Evolutionary conservation across 2,113 vertebrate species (phyloP).

Genomic region (Neomonachus schauinslandi): DNA sequence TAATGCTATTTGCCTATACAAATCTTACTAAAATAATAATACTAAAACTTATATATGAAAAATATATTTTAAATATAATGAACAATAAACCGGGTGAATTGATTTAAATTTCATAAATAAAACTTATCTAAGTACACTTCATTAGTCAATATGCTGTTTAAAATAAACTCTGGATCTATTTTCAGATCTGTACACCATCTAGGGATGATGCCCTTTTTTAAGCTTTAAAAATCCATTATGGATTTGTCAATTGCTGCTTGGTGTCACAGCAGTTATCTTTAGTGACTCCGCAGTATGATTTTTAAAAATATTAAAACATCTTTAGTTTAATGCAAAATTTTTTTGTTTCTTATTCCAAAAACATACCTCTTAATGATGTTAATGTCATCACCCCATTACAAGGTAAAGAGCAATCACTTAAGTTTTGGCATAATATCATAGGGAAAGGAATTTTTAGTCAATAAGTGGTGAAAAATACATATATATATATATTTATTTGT

Average conservation of each 20-base stretch:
- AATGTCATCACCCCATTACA: not conserved
- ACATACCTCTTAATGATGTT: not conserved
- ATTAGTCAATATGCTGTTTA: not conserved
- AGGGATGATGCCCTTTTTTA: not conserved
- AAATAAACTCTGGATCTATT: slow-evolving; percentile 25
- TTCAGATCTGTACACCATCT: not conserved
- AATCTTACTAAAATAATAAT: slow-evolving; percentile 8
- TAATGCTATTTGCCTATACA: not conserved
- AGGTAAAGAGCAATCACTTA: not conserved
- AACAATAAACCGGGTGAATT: not conserved
- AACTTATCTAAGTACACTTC: slow-evolving; percentile 9
- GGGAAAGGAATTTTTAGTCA: not conserved
- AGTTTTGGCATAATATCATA: not conserved
- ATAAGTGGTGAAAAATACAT: not conserved
- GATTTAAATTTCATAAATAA: slow-evolving; percentile 18
- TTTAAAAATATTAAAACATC: not conserved
- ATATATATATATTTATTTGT: not conserved
- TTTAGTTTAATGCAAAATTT: not conserved
- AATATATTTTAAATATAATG: not conserved
- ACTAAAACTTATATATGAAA: not conserved
- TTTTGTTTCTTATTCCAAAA: slow-evolving; percentile 37
- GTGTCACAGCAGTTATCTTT: not conserved
- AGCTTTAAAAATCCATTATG: not conserved
- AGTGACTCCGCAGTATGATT: not conserved
- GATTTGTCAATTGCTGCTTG: not conserved